Base-by-base conservation (phyloP, 2,888 invertebrate species). In the Ctenicera cuprea region DNA sequence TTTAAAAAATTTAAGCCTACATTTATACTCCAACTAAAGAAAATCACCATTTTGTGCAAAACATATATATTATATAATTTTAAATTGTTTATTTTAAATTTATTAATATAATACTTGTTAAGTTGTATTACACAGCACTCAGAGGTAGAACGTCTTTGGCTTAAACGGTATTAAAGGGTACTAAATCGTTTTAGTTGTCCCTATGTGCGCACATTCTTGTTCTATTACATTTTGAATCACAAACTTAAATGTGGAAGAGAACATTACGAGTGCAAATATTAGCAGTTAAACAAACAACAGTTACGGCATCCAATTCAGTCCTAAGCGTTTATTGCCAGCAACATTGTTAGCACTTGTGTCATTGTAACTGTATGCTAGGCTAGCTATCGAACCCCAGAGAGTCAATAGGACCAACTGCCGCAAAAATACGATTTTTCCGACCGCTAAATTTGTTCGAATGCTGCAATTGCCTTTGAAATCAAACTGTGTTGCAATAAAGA, bases 361-460 rank as follows among this genome's bases (percentile, higher is more conserved):
- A 65, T 71, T 66, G 64, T 66, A 71, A 72, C 73, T 66, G 64
- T 66, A 70, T 72, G 74, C 73, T 73, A 69, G 64, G 69, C 68
- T 74, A 54, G 54, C 71, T 74, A 69, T 67, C 64, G 52, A 66
- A 71, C 75, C 71, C 65, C 48, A 45, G 48, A 67, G 69, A 59
- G 74, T 64, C 74, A 70, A 76, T 76, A 71, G 64, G 20, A 62
- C 76, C 77, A 77, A 77, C 72, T 76, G 77, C 73, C 73, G 64
- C 76, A 76, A 77, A 77, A 77, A 77, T 77, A 75, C 70, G 74
- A 76, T 74, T 77, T 73, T 74, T 73, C 48, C 73, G 57, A 75
- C 77, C 77, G 62, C 77, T 71, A 73, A 74, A 76, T 75, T 76
- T 71, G 73, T 68, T 69, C 68, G 50, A 68, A 67, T 50, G 61